Evolutionary conservation across 2,888 invertebrate genomes (phyloP).

Genomic region (Ommatoiulus sabulosus): DNA sequence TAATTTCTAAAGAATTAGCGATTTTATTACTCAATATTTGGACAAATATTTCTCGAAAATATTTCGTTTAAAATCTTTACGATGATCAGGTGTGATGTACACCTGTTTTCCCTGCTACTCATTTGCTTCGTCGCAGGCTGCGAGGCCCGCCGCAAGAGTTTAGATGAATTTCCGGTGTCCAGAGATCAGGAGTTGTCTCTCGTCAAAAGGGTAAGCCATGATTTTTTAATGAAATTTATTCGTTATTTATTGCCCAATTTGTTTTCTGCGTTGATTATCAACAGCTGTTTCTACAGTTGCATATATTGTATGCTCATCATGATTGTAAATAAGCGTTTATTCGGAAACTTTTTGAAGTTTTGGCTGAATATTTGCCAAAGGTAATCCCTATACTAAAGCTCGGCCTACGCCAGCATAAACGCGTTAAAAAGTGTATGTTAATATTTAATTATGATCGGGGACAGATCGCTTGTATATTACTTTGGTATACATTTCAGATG

Average conservation of each 20-base stretch:
- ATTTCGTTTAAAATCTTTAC: neutral
- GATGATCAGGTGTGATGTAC: neutral
- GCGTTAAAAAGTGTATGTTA: no score
- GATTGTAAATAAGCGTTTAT: neutral
- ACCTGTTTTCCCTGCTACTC: slow-evolving; percentile 16
- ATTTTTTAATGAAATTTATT: neutral
- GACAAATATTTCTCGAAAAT: neutral
- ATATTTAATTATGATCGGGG: no score
- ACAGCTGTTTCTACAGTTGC: neutral
- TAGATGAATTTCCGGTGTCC: neutral
- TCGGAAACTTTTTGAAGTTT: neutral
- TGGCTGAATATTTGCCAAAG: neutral
- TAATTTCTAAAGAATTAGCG: no score
- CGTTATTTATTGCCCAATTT: neutral
- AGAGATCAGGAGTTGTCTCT: neutral
- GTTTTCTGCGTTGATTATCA: neutral
- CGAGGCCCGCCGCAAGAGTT: neutral
- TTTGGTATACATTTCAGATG: no score
- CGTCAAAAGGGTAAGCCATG: neutral
- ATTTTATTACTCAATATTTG: neutral
- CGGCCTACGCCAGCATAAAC: neutral
- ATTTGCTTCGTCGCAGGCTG: neutral
- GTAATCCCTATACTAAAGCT: neutral
- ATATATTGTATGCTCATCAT: no score
- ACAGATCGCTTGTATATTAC: no score